Evolutionary conservation across 2,888 invertebrate species (phyloP).

Genomic region (Drosophila affinis): DNA sequence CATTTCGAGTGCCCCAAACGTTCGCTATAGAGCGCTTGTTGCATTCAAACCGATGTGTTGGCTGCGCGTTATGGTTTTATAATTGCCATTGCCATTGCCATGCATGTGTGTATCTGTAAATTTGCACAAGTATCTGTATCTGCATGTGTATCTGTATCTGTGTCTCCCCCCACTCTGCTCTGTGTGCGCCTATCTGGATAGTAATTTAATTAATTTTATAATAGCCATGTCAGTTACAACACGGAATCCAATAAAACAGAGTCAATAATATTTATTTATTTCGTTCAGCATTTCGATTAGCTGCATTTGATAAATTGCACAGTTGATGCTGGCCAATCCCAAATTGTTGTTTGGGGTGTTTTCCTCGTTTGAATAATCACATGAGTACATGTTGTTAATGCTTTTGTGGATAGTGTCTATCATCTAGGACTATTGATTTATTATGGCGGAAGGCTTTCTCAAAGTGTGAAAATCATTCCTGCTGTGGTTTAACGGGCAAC

Average conservation of each 20-base stretch:
- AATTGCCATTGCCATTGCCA: constrained; percentile 14
- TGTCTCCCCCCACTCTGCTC: too few relatives aligned
- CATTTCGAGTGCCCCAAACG: background rate
- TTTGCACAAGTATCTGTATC: background rate
- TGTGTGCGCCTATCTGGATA: background rate
- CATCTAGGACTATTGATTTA: background rate
- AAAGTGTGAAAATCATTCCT: too few relatives aligned
- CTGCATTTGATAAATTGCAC: constrained; percentile 9
- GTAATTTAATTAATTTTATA: constrained; percentile 40
- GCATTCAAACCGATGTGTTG: background rate
- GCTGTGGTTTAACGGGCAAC: too few relatives aligned
- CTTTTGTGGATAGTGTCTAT: too few relatives aligned
- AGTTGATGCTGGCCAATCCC: background rate
- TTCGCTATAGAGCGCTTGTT: too few relatives aligned
- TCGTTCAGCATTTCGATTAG: constrained; percentile 17
- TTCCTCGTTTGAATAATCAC: background rate
- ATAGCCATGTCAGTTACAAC: constrained; percentile 18
- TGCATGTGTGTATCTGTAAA: background rate
- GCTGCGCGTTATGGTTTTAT: constrained; percentile 16
- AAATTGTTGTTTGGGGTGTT: background rate
- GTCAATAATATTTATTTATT: constrained; percentile 41
- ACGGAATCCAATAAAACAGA: constrained; percentile 20
- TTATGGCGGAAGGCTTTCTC: too few relatives aligned
- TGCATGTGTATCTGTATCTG: constrained; percentile 4
- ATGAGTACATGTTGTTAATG: background rate